Conservation (phyloP, 2,797 vertebrate genomes). For the Crenichthys baileyi region DNA sequence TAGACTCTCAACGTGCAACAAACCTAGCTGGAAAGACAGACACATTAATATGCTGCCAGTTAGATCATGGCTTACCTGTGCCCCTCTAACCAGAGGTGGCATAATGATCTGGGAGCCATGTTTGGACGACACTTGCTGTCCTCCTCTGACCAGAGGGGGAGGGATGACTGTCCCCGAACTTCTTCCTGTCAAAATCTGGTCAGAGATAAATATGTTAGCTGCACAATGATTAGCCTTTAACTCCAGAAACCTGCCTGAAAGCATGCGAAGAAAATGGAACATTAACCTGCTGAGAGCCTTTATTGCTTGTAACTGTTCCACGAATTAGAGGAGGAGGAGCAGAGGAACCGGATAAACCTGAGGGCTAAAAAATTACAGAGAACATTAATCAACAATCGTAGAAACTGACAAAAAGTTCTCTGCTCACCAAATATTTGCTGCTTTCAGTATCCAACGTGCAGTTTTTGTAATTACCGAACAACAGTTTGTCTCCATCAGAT, state of each 20-base stretch:
- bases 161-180: slow-evolving; percentile 89
- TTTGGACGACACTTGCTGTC: slow-evolving; percentile 88
- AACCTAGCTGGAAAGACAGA: neutral
- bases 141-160: slow-evolving; percentile 92
- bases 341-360: slow-evolving; percentile 82
- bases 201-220: slow-evolving; percentile 6
- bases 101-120: slow-evolving; percentile 91
- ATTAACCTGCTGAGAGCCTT: slow-evolving; percentile 89
- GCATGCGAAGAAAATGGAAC: neutral
- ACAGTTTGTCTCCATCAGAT: neutral
- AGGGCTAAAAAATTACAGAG: slow-evolving; percentile 68
- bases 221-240: neutral
- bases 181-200: slow-evolving; percentile 84
- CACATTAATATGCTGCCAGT: neutral
- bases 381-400: slow-evolving; percentile 7
- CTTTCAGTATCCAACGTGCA: neutral
- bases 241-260: neutral
- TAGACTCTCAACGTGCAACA: neutral
- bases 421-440: neutral
- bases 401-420: neutral
- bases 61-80: slow-evolving; percentile 83
- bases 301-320: slow-evolving; percentile 85
- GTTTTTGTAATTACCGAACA: neutral
- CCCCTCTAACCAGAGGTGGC: slow-evolving; percentile 94
- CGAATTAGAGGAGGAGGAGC: slow-evolving; percentile 90